Base-by-base conservation (phyloP, 2,888 invertebrate species). In the Seira ritae region DNA sequence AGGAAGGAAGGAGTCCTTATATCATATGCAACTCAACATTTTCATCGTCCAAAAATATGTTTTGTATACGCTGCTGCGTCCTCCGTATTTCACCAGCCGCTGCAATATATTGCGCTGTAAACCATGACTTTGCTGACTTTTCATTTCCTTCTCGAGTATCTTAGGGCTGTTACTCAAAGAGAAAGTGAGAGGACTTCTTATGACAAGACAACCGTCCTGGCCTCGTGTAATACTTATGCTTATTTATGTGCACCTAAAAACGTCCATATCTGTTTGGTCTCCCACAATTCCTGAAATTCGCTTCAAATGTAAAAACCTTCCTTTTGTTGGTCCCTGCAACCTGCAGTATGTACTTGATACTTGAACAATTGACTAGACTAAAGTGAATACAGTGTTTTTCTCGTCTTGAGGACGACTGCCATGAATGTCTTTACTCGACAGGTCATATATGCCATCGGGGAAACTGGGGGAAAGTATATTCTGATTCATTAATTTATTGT, bases 71-170 rank as follows among this genome's bases (percentile, higher is more conserved):
- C 8, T 31, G 31, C 31, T n/a, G n/a, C n/a, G n/a, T n/a, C n/a
- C 3, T 31, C 31, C 31, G 31, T 31, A 31, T 31, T 31, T 31
- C 8, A 31, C 3, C 31, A 31, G 31, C 31, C 31, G 8, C 31
- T 31, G 3, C 8, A 31, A 31, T 31, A 31, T 31, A 31, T 73
- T 24, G 68, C 73, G 73, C 73, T 74, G 80, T 80, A 80, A 80
- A 80, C 80, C 80, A 80, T 73, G 73, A 73, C 73, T 80, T 80
- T 80, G 80, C 80, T 80, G 73, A 80, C 80, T 80, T 80, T 80
- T 80, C 80, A 80, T 80, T 80, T 80, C 73, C 73, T 74, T 17
- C 68, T 68, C 60, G n/a, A 73, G 22, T 73, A 68, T 80, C 80
- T 74, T 69, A 60, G 60, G 31, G 31, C 4, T 67, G 79, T 78